Base-by-base conservation (phyloP, 2,113 vertebrate genomes). In the Actenoides hombroni region DNA sequence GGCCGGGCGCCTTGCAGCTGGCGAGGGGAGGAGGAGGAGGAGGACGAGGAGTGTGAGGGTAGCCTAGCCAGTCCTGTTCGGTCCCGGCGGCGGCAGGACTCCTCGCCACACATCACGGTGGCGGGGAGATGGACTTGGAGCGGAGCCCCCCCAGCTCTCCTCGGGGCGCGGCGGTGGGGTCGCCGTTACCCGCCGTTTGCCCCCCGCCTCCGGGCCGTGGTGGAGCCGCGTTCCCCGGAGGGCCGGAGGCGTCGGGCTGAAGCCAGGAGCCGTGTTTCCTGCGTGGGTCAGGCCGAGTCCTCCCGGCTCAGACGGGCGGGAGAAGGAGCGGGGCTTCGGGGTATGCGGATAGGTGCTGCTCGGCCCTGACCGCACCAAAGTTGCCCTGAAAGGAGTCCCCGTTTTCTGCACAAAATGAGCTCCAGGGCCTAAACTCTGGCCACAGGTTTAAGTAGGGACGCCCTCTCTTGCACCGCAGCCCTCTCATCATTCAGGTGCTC, bases 221-320 rank as follows among this genome's bases (percentile, higher is more conserved):
- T 39, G 60, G 60, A 60, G 10, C 61, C 25, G 42, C 51, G 24
- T 57, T 48, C 33, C 29, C 18, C 37, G 15, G 56, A 5, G 31
- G 16, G 37, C 21, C 16, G 26, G 51, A n/a, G 59, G 51, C 8
- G 7, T 0, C 2, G 5, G 20, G 33, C 29, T 12, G 37, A 1
- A 6, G 6, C 9, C 21, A 2, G 25, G 2, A 6, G 10, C 2
- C 9, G 18, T 2, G 2, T 13, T 9, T 35, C 13, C 15, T 0
- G 2, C 19, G 29, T 2, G 33, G 28, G 57, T n/a, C 2, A 25
- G 29, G 17, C 26, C 13, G 39, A 4, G 39, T 8, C 14, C 11
- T 35, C 7, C 65, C 5, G 11, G 12, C 26, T 11, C 8, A 6
- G 28, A 33, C 11, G 10, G 2, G 49, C 4, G 14, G 46, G 17